Evolutionary conservation across 2,888 invertebrate species (phyloP), one percentile per base, ranked within the genome.

Genomic region (Oeneis ivallda): DNA sequence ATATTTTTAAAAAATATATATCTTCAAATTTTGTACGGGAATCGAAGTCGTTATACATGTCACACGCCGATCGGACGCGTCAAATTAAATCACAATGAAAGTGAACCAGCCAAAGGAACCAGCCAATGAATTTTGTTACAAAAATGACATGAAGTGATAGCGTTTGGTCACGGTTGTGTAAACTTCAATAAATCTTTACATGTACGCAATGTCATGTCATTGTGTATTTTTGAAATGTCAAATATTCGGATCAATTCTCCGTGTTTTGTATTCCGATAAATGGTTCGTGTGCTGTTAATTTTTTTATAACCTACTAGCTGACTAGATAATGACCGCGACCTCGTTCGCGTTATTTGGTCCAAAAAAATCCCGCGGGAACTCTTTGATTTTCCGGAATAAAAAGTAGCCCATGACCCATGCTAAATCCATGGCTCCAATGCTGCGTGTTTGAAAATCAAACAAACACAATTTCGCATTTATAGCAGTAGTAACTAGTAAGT

Each of bases 1-100:
- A n/a, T n/a, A n/a, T n/a, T n/a, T n/a, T n/a, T n/a, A n/a, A 10
- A 26, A 3, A 50, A 50, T 19, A 1, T 50, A 13, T 17, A 50
- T 17, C 26, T 19, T 13, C 32, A n/a, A 58, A 61, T 61, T 61
- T 61, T 61, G 41, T 52, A 50, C 49, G n/a, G 60, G 50, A 66
- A 63, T 63, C 52, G 37, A 49, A 62, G 63, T 54, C 50, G 62
- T 68, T 68, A 62, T 39, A 56, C 60, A 75, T 73, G 81, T 81
- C 81, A 75, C 39, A 79, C 75, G 80, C 71, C 66, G 69, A 76
- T 83, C 83, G 78, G 74, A 72, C 70, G 72, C 65, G 65, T 69
- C 72, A 69, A 58, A 72, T 64, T 60, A 26, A 26, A 58, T 54
- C 56, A 66, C 59, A 66, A 65, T 64, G 57, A 19, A 53, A 32